Evolutionary conservation across 2,113 vertebrate species (phyloP).

Genomic region (Stictonetta naevosa): DNA sequence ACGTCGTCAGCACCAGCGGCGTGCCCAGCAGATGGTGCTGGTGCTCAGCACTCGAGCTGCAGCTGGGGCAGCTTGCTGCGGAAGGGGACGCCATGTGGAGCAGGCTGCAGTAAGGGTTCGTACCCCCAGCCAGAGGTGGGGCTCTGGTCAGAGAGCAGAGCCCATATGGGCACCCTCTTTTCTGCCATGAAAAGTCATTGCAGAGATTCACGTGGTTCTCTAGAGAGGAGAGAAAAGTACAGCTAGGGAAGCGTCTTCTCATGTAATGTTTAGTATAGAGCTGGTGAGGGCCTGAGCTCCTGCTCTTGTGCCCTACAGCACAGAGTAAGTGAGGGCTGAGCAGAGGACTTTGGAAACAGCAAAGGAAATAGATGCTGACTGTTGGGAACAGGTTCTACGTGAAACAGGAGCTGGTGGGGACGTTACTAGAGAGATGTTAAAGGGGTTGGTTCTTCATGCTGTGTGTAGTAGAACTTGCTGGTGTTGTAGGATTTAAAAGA

Average conservation of each 20-base stretch:
- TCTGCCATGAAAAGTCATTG: not conserved
- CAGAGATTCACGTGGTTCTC: not conserved
- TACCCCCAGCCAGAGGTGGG: not conserved
- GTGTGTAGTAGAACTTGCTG: not conserved
- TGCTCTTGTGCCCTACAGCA: not conserved
- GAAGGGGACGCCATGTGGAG: not conserved
- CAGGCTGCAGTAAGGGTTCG: not conserved
- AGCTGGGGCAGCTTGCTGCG: not conserved
- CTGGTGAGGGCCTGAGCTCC: not conserved
- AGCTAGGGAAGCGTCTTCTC: not conserved
- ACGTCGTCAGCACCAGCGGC: rapidly evolving
- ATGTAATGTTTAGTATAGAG: not conserved
- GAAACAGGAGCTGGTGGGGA: not conserved
- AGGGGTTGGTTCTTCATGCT: not conserved
- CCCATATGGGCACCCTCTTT: not conserved
- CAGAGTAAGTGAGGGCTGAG: no score
- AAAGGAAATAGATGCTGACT: not conserved
- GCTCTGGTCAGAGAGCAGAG: not conserved
- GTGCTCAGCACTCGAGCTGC: not conserved
- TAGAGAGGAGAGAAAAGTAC: not conserved
- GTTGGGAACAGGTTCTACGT: not conserved
- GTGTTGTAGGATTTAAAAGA: not conserved
- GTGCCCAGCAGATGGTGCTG: slow-evolving; percentile 40
- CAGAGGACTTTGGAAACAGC: not conserved
- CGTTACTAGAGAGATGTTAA: not conserved